phyloP scores from a whole-genome alignment of 2,113 vertebrate genomes.

The Trichomycterus rosablanca region DNA sequence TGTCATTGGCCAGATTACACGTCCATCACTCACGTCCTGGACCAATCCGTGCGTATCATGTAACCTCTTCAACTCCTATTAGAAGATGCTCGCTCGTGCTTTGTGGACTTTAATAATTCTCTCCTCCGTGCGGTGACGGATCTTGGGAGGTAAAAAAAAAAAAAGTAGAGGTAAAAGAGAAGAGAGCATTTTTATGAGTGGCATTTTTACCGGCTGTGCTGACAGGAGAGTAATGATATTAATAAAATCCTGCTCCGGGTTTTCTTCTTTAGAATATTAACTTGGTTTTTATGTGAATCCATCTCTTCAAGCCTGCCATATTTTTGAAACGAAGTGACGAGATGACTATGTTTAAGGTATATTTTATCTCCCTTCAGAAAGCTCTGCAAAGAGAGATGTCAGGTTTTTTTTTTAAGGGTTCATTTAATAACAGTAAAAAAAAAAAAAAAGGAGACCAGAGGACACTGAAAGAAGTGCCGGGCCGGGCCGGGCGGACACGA shows the following conservation, averaged over 20 bases:
- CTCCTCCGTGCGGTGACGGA: slow-evolving; percentile 4
- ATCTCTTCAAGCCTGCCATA: not conserved
- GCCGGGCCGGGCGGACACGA: not conserved
- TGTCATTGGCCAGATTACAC: not conserved
- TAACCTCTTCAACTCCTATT: slow-evolving; percentile 9
- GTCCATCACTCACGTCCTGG: slow-evolving; percentile 10
- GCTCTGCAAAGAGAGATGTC: not conserved
- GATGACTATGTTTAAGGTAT: not conserved
- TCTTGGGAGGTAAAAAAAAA: not conserved
- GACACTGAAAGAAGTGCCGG: not conserved
- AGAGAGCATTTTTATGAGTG: slow-evolving; percentile 27
- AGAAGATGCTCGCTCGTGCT: not conserved
- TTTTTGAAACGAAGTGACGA: not conserved
- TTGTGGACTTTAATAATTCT: not conserved
- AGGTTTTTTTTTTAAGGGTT: slow-evolving; percentile 54
- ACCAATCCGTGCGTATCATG: not conserved
- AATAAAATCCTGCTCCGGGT: slow-evolving; percentile 26
- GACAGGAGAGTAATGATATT: slow-evolving; percentile 45
- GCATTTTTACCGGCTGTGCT: slow-evolving; percentile 15
- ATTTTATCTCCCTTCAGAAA: not conserved
- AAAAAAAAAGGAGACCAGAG: slow-evolving; percentile 24
- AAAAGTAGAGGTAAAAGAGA: not conserved
- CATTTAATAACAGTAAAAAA: slow-evolving; percentile 52
- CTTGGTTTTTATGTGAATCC: not conserved
- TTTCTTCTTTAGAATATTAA: not conserved